Evolutionary conservation across 2,797 vertebrate genomes (phyloP), one percentile per base, ranked within the genome.

Genomic region (Smutsia gigantea): DNA sequence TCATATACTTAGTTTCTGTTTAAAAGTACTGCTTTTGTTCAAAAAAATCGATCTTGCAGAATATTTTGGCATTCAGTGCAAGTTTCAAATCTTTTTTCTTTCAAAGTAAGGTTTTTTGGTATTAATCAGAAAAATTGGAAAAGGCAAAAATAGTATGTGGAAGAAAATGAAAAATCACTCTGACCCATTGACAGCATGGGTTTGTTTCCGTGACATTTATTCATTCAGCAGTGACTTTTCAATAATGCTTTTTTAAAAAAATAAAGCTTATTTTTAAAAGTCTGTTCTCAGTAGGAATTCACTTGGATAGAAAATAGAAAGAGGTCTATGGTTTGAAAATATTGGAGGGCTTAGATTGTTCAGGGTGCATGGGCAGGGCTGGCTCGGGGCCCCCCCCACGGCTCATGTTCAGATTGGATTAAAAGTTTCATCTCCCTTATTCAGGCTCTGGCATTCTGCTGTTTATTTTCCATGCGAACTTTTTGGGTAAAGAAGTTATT

Each of bases 381-480:
- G 46, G 46, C 46, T 46, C 46, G 11, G 46, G 46, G 46, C 11
- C 46, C 46, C 46, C 46, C 46, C 46, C 27, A 12, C 7, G 37
- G 59, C 8, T 49, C 23, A 0, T n/a, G 25, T 31, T 23, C 14
- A 23, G 42, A 12, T 13, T 31, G 42, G 39, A 46, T 27, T 69
- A 34, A 90, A 90, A 15, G 10, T 68, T 90, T 1, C 14, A 2
- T 71, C 23, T 81, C 34, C 57, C 96, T 84, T 51, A 18, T 61
- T 59, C 97, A 99, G 99, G 99, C 83, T 99, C 99, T 11, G 99
- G 99, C 55, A 98, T 99, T 98, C 98, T 99, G 94, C 99, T 99
- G 93, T 99, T 99, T 94, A 97, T 99, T 98, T 99, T 99, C 97
- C 99, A 99, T 27, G 98, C 99, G 79, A 99, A 99, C 98, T 99